phyloP scores from a whole-genome alignment of 2,797 vertebrate species.

The Clamator glandarius region DNA sequence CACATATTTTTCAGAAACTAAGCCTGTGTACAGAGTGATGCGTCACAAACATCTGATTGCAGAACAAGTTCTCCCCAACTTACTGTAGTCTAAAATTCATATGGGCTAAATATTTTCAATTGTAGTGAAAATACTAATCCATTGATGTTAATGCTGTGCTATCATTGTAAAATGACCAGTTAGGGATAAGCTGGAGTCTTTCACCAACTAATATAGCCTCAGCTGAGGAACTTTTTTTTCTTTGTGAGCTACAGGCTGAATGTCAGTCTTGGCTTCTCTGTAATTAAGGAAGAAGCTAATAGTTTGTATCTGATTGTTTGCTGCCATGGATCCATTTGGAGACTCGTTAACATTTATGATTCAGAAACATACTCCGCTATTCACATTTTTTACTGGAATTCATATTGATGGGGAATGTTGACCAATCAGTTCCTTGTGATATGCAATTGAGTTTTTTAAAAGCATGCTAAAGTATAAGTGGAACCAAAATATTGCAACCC shows the following conservation, averaged over 20 bases:
- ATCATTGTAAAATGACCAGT: neutral
- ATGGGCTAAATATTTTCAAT: conserved; percentile 16
- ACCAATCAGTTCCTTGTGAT: neutral
- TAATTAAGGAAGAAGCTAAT: neutral
- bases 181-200: neutral
- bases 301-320: neutral
- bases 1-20: neutral
- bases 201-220: neutral
- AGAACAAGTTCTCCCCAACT: neutral
- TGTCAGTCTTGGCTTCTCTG: neutral
- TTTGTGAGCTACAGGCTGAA: neutral
- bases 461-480: neutral
- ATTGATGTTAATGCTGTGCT: neutral
- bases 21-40: neutral
- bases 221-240: neutral
- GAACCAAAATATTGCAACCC: neutral
- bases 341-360: neutral
- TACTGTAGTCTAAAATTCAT: neutral
- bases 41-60: neutral
- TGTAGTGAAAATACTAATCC: conserved; percentile 22
- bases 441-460: neutral
- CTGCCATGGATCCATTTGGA: neutral
- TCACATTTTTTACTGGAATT: neutral
- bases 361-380: neutral
- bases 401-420: neutral